Conservation (phyloP, 2,888 invertebrate genomes). For the Chironomus tentans region DNA sequence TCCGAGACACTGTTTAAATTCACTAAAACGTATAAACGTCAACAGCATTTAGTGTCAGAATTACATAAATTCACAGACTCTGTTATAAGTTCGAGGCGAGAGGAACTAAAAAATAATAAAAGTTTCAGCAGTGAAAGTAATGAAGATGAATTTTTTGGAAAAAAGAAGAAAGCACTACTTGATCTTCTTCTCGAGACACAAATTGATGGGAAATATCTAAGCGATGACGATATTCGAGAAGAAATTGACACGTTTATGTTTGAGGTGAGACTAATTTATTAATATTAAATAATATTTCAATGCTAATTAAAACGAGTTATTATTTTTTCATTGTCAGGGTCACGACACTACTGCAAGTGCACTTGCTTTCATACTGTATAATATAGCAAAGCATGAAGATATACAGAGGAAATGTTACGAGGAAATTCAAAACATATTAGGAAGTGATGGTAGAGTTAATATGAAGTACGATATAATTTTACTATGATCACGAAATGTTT, state of each 20-base stretch:
- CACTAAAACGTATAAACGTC: neutral
- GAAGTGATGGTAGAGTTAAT: conserved; percentile 30
- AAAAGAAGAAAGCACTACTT: conserved; percentile 50
- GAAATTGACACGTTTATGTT: conserved; percentile 59
- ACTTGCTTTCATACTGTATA: conserved; percentile 38
- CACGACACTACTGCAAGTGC: conserved; percentile 40
- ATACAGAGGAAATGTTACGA: conserved; percentile 36
- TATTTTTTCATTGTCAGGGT: conserved; percentile 32
- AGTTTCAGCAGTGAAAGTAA: neutral
- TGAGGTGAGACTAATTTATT: conserved; percentile 41
- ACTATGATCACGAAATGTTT: neutral
- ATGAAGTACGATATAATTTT: conserved; percentile 28
- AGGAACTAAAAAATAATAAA: conserved; percentile 27
- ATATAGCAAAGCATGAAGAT: conserved; percentile 37
- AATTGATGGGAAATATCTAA: conserved; percentile 44
- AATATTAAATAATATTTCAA: neutral
- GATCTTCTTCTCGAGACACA: conserved; percentile 49
- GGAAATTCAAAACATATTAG: conserved; percentile 36
- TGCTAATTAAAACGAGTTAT: conserved; percentile 1
- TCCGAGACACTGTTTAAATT: conserved; percentile 2
- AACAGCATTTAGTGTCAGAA: conserved; percentile 33
- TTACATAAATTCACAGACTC: conserved; percentile 43
- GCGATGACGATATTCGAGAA: conserved; percentile 47
- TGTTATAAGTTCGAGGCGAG: conserved; percentile 39
- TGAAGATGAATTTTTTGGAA: conserved; percentile 33